phyloP scores from a whole-genome alignment of 2,797 vertebrate species.

The Natrix natrix region DNA sequence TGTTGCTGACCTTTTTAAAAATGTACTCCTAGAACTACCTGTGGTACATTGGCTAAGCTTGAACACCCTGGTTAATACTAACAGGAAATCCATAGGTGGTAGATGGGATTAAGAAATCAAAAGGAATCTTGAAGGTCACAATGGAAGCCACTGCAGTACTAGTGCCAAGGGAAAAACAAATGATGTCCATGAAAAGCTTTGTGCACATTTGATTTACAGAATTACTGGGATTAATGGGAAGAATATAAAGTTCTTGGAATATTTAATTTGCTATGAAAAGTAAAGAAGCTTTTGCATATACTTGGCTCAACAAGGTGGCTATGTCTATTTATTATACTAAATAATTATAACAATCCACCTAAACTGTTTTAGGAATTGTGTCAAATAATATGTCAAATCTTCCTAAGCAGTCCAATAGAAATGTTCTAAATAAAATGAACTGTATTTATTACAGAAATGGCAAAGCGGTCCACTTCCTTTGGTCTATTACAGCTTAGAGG shows the following conservation, averaged over 20 bases:
- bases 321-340: background rate
- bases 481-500: background rate
- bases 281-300: background rate
- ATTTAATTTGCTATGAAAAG: background rate
- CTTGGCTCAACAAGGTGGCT: background rate
- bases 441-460: conserved; percentile 42
- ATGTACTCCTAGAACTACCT: background rate
- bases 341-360: background rate
- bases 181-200: background rate
- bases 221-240: background rate
- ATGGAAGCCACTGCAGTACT: background rate
- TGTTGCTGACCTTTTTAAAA: background rate
- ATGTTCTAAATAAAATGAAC: background rate
- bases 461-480: background rate
- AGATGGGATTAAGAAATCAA: background rate
- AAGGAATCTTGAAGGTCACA: background rate
- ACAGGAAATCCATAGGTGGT: background rate
- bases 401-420: background rate
- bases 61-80: background rate
- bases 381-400: background rate
- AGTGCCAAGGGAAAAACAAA: background rate
- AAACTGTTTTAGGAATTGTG: background rate
- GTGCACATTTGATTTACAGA: background rate
- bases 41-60: background rate
- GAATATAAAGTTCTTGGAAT: background rate